Percentiles rank a stretch among this genome's conserved stretches.
These are phyloP conservation scores for Heliconius hermathena DNA, from an alignment of 1,140 invertebrate species.

Conservation along the genomic window DNA sequence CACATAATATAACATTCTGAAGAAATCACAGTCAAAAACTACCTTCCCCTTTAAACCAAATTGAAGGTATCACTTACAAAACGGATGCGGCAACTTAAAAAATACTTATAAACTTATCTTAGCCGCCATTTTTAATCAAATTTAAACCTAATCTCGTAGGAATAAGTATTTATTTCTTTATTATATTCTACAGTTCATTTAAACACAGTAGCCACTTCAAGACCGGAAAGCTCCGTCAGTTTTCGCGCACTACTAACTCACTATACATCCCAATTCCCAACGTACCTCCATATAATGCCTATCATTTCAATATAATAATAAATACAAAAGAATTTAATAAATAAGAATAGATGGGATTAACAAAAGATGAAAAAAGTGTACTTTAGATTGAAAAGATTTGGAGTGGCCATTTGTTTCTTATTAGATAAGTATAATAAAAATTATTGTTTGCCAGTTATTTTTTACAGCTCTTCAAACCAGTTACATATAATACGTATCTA, in stretches of 20 bases:
- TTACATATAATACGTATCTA: not conserved
- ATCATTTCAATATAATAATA: conserved; percentile 73
- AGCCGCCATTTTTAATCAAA: conserved; percentile 14
- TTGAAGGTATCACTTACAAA: conserved; percentile 47
- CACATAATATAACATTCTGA: not conserved
- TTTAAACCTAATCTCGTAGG: conserved; percentile 38
- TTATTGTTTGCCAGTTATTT: not conserved
- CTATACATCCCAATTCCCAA: conserved; percentile 62
- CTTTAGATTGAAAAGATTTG: conserved; percentile 39
- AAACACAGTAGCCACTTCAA: conserved; percentile 61
- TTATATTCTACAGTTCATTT: not conserved
- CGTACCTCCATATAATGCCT: conserved; percentile 50
- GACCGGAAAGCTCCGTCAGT: conserved; percentile 71
- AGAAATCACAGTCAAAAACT: conserved; percentile 1
- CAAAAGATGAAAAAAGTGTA: not conserved
- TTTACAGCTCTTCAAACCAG: conserved; percentile 11
- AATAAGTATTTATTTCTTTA: conserved; percentile 29
- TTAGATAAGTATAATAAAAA: conserved; percentile 20
- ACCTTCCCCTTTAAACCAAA: conserved; percentile 6
- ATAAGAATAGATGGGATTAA: conserved; percentile 46
- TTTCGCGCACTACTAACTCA: conserved; percentile 66
- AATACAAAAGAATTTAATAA: conserved; percentile 59
- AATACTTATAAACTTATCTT: conserved; percentile 39
- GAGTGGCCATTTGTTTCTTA: conserved; percentile 48
- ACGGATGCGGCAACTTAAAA: conserved; percentile 61